Base-by-base conservation (phyloP, 1,140 invertebrate species). In the Tetraneura akinire region DNA sequence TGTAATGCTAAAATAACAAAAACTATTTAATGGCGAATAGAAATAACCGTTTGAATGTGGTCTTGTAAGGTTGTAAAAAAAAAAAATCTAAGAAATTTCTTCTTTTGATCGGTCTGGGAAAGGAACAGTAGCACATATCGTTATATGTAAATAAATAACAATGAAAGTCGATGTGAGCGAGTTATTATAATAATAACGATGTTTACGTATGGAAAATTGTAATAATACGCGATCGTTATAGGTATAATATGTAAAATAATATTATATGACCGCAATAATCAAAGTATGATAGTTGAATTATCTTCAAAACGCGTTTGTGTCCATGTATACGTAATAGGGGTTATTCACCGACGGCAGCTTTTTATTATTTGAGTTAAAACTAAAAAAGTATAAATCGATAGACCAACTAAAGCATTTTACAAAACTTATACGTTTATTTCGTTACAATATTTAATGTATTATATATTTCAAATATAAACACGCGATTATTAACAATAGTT, bases 121-220 rank as follows among this genome's bases (percentile, higher is more conserved):
- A 70, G 37, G 42, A 70, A 70, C 26, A 70, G 14, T 70, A 66
- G 62, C 66, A 13, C 29, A 53, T 53, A 37, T 8, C 32, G 32
- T 4, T 37, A 37, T n/a, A n/a, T n/a, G n/a, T n/a, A n/a, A n/a
- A n/a, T n/a, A 37, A 4, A 37, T 37, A 73, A 53, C 49, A 73
- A 73, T 73, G 47, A 73, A 73, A 73, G 70, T 73, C 49, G 29
- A 55, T 42, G 32, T 32, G 5, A 32, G 9, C n/a, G 29, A 73
- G 18, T 73, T 73, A 53, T 73, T 73, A 73, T 73, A 37, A 73
- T 73, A 53, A 55, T 73, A 73, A 73, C 70, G 70, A 73, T 73
- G 26, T 42, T 73, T 73, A 55, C 13, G 26, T 23, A 32, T 53
- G n/a, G 70, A 32, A 53, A 53, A 73, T 53, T 11, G 9, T 73